Evolutionary conservation across 2,888 invertebrate genomes (phyloP).

Genomic region (Xestia sexstrigata): DNA sequence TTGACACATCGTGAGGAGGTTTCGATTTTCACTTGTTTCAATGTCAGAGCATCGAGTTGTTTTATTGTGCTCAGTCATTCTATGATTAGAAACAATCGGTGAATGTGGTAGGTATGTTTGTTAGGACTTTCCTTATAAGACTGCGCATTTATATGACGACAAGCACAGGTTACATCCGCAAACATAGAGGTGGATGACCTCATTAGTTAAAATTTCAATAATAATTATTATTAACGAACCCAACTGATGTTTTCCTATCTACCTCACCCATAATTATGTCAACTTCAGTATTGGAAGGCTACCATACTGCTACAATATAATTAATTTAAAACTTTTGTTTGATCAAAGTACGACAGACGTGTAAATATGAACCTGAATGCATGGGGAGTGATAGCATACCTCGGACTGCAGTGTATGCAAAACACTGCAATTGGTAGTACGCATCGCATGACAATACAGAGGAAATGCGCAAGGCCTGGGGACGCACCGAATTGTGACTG

Average conservation of each 20-base stretch:
- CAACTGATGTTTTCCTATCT: not conserved
- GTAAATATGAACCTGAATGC: not conserved
- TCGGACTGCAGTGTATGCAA: slow-evolving; percentile 41
- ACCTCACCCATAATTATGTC: not conserved
- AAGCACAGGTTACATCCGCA: slow-evolving; percentile 19
- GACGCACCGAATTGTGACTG: slow-evolving; percentile 70
- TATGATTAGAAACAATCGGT: slow-evolving; percentile 62
- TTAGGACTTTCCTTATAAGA: slow-evolving; percentile 35
- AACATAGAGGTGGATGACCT: not conserved
- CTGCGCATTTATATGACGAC: not conserved
- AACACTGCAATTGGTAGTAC: slow-evolving; percentile 52
- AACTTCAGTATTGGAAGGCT: not conserved
- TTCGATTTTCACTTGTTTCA: slow-evolving; percentile 80
- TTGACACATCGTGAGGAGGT: slow-evolving; percentile 76
- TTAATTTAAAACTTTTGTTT: not conserved
- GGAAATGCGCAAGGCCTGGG: slow-evolving; percentile 72
- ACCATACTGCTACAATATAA: too few species aligned
- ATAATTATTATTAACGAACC: not conserved
- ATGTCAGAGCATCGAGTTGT: slow-evolving; percentile 72
- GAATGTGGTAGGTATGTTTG: slow-evolving; percentile 37
- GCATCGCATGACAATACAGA: slow-evolving; percentile 66
- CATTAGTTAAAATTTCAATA: not conserved
- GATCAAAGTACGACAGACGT: not conserved
- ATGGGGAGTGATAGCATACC: slow-evolving; percentile 11
- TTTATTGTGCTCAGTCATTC: slow-evolving; percentile 60